Evolutionary conservation across 2,113 vertebrate genomes (phyloP).

Genomic region (Lepidothrix coronata): DNA sequence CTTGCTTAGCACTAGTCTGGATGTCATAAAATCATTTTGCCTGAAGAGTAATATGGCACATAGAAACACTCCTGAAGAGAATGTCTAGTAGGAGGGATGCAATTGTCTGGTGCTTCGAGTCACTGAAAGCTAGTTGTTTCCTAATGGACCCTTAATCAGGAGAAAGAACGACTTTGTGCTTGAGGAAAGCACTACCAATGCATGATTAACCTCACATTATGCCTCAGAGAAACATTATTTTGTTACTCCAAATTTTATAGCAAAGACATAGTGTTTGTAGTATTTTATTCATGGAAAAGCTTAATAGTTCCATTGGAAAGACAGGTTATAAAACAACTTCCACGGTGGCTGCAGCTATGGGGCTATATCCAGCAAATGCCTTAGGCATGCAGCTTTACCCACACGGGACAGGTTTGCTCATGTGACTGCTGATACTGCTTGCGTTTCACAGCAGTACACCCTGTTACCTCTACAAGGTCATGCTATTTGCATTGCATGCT

Average conservation of each 20-base stretch:
- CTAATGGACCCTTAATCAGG: background rate
- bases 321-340: background rate
- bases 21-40: background rate
- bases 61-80: background rate
- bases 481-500: background rate
- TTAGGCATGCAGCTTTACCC: background rate
- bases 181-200: background rate
- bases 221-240: background rate
- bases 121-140: background rate
- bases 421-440: background rate
- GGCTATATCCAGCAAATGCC: background rate
- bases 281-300: background rate
- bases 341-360: background rate
- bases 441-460: background rate
- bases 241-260: background rate
- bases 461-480: background rate
- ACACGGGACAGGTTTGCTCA: background rate
- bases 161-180: background rate
- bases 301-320: background rate
- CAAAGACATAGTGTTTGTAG: background rate
- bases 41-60: background rate
- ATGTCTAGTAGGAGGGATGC: background rate
- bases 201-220: background rate
- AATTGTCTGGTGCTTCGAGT: background rate
- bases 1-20: background rate